Percentiles rank a stretch among this genome's conserved stretches.
Evolutionary conservation across 2,113 vertebrate species (phyloP).

Genomic region (Pardalotus punctatus): DNA sequence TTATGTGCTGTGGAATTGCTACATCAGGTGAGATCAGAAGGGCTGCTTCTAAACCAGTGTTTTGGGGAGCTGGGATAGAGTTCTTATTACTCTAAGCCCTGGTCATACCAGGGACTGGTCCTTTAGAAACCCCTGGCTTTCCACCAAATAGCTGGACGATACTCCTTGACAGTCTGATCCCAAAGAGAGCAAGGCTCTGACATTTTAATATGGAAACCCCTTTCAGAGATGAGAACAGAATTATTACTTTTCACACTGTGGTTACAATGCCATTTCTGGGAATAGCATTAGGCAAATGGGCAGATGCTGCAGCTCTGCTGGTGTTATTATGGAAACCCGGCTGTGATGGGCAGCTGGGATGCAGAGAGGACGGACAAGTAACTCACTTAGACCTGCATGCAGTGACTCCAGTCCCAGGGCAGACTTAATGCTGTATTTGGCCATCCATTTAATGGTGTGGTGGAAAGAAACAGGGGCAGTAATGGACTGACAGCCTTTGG

Average conservation of each 20-base stretch:
- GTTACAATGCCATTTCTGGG: not conserved
- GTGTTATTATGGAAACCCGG: rapidly evolving
- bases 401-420: not conserved
- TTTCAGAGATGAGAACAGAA: not conserved
- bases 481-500: not conserved
- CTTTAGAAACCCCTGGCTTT: not conserved
- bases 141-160: not conserved
- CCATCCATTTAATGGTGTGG: not conserved
- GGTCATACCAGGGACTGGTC: not conserved
- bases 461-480: not conserved
- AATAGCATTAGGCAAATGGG: not conserved
- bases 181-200: not conserved
- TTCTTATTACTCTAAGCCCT: not conserved
- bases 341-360: not conserved
- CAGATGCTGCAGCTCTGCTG: not conserved
- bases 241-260: rapidly evolving
- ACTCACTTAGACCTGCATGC: not conserved
- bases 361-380: not conserved
- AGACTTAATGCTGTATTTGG: not conserved
- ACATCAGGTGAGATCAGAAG: not conserved
- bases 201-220: not conserved
- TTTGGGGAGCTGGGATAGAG: not conserved
- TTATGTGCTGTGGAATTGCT: not conserved
- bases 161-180: not conserved
- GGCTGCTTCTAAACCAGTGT: not conserved